Evolutionary conservation across 2,797 vertebrate species (phyloP).

Genomic region (Acomys russatus): DNA sequence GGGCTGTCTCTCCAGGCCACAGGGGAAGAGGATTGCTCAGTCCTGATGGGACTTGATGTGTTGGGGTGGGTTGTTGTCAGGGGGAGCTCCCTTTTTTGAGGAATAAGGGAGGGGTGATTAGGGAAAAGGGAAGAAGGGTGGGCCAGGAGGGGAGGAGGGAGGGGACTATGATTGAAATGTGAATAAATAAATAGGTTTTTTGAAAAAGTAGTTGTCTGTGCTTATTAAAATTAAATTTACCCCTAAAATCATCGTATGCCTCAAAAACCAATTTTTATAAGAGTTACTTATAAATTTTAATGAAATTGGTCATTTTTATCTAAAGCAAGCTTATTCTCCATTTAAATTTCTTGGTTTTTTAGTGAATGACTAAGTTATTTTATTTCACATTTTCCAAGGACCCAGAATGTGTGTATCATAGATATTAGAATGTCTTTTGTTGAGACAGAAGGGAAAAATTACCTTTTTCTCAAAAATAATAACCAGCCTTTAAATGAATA

Average conservation of each 20-base stretch:
- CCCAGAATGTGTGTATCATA: slow-evolving; percentile 45
- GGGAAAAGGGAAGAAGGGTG: too few species aligned
- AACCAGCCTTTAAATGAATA: slow-evolving; percentile 79
- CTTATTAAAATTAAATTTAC: slow-evolving; percentile 68
- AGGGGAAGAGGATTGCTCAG: too few species aligned
- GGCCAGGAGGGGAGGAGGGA: too few species aligned
- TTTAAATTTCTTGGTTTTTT: slow-evolving; percentile 52
- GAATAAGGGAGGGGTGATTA: too few species aligned
- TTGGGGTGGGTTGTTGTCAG: too few species aligned
- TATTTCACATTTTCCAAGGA: slow-evolving; percentile 61
- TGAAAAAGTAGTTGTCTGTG: slow-evolving; percentile 53
- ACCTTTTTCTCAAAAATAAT: slow-evolving; percentile 57
- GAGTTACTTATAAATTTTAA: slow-evolving; percentile 61
- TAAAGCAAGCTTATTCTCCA: slow-evolving; percentile 26
- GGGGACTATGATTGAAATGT: too few species aligned
- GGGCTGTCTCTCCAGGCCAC: too few species aligned
- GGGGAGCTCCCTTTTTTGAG: too few species aligned
- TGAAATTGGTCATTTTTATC: slow-evolving; percentile 47
- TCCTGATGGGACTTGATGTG: too few species aligned
- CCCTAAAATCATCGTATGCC: background rate
- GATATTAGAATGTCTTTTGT: slow-evolving; percentile 71
- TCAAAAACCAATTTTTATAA: slow-evolving; percentile 62
- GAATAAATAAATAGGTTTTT: background rate
- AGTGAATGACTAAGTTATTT: slow-evolving; percentile 46
- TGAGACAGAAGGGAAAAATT: slow-evolving; percentile 9